These are phyloP conservation scores for Pempheris klunzingeri DNA, from an alignment of 2,797 vertebrate species.

Conservation along the genomic window DNA sequence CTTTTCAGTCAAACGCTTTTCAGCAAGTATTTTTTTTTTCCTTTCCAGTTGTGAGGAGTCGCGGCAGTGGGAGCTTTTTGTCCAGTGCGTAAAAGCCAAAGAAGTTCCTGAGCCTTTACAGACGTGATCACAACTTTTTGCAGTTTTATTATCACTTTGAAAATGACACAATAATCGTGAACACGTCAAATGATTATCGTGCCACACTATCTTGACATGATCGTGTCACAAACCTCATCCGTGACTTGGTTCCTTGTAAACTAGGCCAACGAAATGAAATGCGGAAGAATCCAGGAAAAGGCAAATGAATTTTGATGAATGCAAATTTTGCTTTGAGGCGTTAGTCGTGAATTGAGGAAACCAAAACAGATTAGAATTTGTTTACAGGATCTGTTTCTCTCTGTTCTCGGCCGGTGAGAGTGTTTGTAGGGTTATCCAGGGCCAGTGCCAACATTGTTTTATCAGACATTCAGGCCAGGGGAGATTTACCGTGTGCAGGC, in stretches of 20 bases:
- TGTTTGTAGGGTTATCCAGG: constrained; percentile 16
- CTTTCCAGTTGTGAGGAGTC: background rate
- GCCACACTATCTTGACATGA: background rate
- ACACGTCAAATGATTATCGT: background rate
- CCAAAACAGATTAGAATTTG: constrained; percentile 53
- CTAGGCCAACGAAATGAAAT: constrained; percentile 41
- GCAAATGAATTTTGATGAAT: constrained; percentile 61
- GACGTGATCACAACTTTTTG: constrained; percentile 16
- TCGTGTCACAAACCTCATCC: background rate
- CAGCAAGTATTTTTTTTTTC: constrained; percentile 3
- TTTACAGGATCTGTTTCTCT: constrained; percentile 38
- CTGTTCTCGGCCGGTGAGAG: constrained; percentile 20
- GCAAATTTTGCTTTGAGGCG: constrained; percentile 65
- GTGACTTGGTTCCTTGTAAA: constrained; percentile 9
- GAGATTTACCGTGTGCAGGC: constrained; percentile 32
- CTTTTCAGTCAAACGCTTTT: background rate
- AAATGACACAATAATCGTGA: background rate
- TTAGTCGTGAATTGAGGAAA: constrained; percentile 45
- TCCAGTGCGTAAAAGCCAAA: constrained; percentile 16
- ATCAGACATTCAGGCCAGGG: constrained; percentile 1
- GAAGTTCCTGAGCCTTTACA: background rate
- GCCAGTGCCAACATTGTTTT: constrained; percentile 19
- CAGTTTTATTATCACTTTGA: background rate
- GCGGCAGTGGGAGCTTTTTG: background rate
- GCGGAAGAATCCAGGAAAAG: constrained; percentile 22